Base-by-base conservation (phyloP, 2,888 invertebrate genomes). In the Hirtodrosophila histrioides region DNA sequence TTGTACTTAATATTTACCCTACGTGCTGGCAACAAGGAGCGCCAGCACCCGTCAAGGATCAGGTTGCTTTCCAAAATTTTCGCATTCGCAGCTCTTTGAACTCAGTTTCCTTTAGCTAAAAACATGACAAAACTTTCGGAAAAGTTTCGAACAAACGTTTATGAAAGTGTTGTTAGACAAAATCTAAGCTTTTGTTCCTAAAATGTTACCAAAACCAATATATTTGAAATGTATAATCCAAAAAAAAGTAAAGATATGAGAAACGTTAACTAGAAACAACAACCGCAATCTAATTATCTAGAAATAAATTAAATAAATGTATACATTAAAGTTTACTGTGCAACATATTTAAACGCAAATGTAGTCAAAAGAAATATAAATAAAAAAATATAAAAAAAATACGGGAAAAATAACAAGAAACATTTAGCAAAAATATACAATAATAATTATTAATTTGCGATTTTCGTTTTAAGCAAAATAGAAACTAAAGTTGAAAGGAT, bases 81-180 rank as follows among this genome's bases (percentile, higher is more conserved):
- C 73, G 79, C 66, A 85, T 65, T 79, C 66, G 80, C 78, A 80
- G 80, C 83, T 77, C 82, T 80, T 86, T 83, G 67, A 86, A 86
- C 86, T 83, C 84, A 83, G 86, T 83, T 83, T 83, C 75, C 75
- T 75, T 17, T 71, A 74, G 75, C 69, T 69, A 63, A 73, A 65
- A 46, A 61, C 6, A 23, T 45, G n/a, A 39, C 41, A 46, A 49
- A 33, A 57, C 41, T 37, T 40, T 63, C 11, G 63, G 57, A 43
- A 65, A 1, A 17, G 17, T 17, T 17, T 17, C 17, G 17, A 17
- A 17, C 17, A 17, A 57, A 57, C 46, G 55, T 56, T 29, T 54
- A 6, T 27, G 24, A 17, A 29, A 12, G 12, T 54, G 44, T 12
- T 54, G 31, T 58, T 58, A 55, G 54, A 41, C 44, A 66, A 64